These are phyloP conservation scores for Ivindomyrus marchei DNA, from an alignment of 2,113 vertebrate genomes.

Conservation along the genomic window DNA sequence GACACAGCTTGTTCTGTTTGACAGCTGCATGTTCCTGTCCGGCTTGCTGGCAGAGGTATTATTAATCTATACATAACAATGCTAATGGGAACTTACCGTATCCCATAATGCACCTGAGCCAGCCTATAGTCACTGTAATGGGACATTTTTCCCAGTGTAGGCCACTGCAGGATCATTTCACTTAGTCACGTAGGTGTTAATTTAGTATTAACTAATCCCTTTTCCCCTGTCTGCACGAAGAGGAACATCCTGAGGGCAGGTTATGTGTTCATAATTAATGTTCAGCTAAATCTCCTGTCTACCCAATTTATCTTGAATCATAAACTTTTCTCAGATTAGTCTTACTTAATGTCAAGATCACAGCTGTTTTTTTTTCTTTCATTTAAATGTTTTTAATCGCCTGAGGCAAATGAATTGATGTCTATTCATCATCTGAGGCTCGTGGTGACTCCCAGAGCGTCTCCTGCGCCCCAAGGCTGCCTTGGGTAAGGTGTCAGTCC, in stretches of 20 bases:
- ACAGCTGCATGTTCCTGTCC: not conserved
- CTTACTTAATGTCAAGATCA: not conserved
- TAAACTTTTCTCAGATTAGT: not conserved
- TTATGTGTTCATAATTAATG: not conserved
- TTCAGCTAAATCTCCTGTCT: not conserved
- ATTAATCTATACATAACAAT: not conserved
- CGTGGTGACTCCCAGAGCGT: not conserved
- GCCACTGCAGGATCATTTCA: not conserved
- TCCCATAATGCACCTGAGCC: not conserved
- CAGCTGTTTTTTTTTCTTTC: not conserved
- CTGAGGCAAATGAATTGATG: not conserved
- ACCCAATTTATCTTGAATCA: not conserved
- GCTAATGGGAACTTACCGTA: not conserved
- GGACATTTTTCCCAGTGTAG: not conserved
- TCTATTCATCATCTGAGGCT: not conserved
- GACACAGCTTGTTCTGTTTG: not conserved
- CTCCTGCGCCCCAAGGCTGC: not conserved
- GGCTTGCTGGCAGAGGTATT: not conserved
- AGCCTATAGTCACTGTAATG: not conserved
- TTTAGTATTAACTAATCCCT: not conserved
- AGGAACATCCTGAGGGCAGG: not conserved
- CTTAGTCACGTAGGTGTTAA: not conserved
- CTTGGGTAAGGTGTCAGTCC: no score
- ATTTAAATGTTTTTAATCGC: not conserved
- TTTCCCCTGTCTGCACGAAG: not conserved